A percentile compares a stretch with the other conserved stretches of the same genome.
Conservation (phyloP, 2,113 vertebrate species). For the Erythrocebus patas region DNA sequence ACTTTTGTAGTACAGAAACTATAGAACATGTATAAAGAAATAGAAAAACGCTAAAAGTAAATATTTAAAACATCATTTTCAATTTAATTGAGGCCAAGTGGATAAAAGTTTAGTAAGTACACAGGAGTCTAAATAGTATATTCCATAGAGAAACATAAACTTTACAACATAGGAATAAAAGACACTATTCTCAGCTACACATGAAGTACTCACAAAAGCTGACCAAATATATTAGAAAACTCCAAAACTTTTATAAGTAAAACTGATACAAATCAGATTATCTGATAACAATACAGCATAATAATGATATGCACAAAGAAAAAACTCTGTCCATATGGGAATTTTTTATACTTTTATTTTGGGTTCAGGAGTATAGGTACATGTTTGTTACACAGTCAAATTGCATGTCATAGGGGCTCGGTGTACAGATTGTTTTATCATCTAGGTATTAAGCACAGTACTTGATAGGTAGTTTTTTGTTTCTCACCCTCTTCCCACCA, state of each 20-base stretch:
- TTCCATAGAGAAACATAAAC: neutral
- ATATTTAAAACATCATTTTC: neutral
- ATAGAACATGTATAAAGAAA: neutral
- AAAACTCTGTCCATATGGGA: neutral
- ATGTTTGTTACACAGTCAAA: too few species aligned
- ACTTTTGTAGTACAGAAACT: neutral
- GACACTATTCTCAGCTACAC: neutral
- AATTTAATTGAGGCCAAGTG: neutral
- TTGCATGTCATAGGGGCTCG: too few species aligned
- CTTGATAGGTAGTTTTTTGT: too few species aligned
- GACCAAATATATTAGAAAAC: neutral
- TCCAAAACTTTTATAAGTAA: neutral
- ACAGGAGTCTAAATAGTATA: neutral
- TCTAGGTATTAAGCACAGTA: too few species aligned
- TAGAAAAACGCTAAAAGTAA: neutral
- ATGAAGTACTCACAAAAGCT: neutral
- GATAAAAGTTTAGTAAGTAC: neutral
- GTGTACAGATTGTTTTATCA: too few species aligned
- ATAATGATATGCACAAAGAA: neutral
- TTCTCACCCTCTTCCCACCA: too few species aligned
- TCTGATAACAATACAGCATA: neutral
- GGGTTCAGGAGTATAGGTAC: too few species aligned
- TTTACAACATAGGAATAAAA: neutral
- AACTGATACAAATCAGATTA: neutral
- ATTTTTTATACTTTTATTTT: neutral